Base-by-base conservation (phyloP, 1,140 invertebrate species). In the Zaprionus ghesquierei region DNA sequence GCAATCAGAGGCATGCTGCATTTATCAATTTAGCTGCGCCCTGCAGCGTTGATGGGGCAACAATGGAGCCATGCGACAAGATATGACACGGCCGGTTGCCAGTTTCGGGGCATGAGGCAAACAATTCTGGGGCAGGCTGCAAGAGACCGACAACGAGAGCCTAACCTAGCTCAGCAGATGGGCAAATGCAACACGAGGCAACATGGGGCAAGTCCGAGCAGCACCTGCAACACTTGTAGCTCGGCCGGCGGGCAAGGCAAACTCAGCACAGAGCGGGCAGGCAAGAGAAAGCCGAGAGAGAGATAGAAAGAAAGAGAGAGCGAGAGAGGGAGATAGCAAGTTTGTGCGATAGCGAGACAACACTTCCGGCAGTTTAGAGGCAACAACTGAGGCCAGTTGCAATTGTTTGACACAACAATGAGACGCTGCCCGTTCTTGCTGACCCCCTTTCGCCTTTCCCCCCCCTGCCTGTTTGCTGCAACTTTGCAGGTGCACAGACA, bases 21-120 rank as follows among this genome's bases (percentile, higher is more conserved):
- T 89, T 87, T 87, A 87, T 87, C 84, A 87, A 87, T 87, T 87
- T 89, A 79, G 62, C 68, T 78, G 59, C 70, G 76, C 84, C 82
- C 82, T 73, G 79, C 64, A 89, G 82, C 82, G 65, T 73, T 74
- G 72, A 60, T 68, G 35, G n/a, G 35, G 25, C 55, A 69, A 61
- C 49, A 60, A 66, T 58, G 46, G 54, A 81, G 66, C 70, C 82
- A 65, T 46, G 81, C 65, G 82, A 81, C 75, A 82, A 65, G 79
- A 79, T 64, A 87, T 82, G 84, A 82, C 84, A 86, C 79, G 72
- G 35, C 31, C 49, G 44, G 38, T 55, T 58, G 35, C 49, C 65
- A 68, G 70, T 69, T 58, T 66, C 50, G 70, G 56, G 22, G 27
- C 13, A 15, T 64, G n/a, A n/a, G 55, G 59, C 64, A 77, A 60